phyloP scores from a whole-genome alignment of 1,140 invertebrate species.

The Coptotermes formosanus region DNA sequence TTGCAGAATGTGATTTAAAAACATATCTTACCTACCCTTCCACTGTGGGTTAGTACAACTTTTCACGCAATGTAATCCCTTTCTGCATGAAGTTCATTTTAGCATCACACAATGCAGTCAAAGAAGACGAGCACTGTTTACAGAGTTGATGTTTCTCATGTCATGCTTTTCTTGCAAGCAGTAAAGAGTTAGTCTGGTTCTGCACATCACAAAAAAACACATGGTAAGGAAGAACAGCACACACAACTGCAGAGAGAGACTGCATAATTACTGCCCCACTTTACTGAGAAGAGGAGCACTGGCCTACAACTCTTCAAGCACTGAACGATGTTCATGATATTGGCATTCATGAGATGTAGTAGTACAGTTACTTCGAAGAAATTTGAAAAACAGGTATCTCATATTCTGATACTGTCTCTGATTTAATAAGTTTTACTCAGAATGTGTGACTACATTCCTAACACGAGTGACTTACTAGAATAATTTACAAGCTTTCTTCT shows the following conservation, averaged over 20 bases:
- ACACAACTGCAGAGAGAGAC: background rate
- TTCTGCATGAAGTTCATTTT: background rate
- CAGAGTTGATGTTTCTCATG: background rate
- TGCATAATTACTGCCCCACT: too few relatives aligned
- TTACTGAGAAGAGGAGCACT: too few relatives aligned
- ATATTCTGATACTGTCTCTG: too few relatives aligned
- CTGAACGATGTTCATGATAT: too few relatives aligned
- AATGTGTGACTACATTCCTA: too few relatives aligned
- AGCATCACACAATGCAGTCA: slow-evolving; percentile 10
- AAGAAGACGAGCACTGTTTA: background rate
- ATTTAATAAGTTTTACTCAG: too few relatives aligned
- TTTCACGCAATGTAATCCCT: background rate
- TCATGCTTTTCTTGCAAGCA: slow-evolving; percentile 1
- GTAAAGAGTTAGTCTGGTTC: slow-evolving; percentile 12
- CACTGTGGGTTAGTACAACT: background rate
- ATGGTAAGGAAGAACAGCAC: background rate
- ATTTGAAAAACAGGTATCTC: too few relatives aligned
- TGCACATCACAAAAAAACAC: background rate
- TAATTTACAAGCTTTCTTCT: too few relatives aligned
- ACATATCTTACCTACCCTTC: background rate
- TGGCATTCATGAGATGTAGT: too few relatives aligned
- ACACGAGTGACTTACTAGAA: too few relatives aligned
- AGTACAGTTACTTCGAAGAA: too few relatives aligned
- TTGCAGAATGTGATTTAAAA: background rate
- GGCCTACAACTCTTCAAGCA: too few relatives aligned